Evolutionary conservation across 2,888 invertebrate species (phyloP), one percentile per base, ranked within the genome.

Genomic region (Amblyjoppa proteus): DNA sequence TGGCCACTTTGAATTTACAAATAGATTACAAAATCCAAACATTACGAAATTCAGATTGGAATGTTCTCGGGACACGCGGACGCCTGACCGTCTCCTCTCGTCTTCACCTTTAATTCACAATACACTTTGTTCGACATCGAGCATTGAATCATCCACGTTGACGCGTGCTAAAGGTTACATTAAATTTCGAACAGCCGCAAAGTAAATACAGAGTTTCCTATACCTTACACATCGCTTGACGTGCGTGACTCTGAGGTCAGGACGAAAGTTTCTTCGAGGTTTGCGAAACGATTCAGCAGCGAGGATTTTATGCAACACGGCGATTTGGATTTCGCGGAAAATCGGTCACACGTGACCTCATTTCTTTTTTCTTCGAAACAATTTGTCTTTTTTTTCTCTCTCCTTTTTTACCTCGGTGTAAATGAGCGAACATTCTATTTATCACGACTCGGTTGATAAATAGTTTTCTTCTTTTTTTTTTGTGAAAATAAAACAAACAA

Each of bases 231-330:
- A 6, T 56, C 69, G 38, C 20, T 56, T 53, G 38, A 34, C 38
- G 56, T 73, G 34, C 73, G 56, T 56, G 73, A 34, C 38, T 58
- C 49, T 41, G 73, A 34, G 71, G 11, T 56, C 20, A 25, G 56
- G 41, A 61, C 61, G 61, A 56, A 73, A 73, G 73, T 73, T 56
- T 56, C 73, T 34, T 58, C 38, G 73, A 16, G 31, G 7, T 73
- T 73, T 56, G 56, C 73, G 73, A 73, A 73, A 73, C 53, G 49
- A 13, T 61, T 34, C 31, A 28, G n/a, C 61, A 1, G 34, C 4
- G 20, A 7, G 5, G 16, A 34, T 53, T 71, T 73, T 53, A 58
- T 58, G 73, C 73, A 13, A 73, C 56, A 25, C 2, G 7, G 73
- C 25, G 38, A 56, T 73, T 73, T 7, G 31, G 51, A 70, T 34